Conservation (phyloP, 2,888 invertebrate genomes). For the Cheilosia urbana region DNA sequence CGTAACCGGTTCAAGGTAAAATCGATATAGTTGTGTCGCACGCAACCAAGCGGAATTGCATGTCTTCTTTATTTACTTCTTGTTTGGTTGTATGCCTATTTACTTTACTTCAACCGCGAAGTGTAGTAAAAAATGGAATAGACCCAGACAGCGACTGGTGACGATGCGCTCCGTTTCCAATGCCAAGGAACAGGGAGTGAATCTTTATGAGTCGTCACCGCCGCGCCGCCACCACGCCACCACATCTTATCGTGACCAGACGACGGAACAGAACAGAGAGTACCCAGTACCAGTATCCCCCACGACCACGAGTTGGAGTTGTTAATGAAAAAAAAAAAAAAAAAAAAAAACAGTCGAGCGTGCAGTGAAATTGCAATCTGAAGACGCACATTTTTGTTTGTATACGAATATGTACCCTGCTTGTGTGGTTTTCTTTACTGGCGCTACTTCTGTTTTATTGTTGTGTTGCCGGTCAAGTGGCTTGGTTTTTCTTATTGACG, state of each 20-base stretch:
- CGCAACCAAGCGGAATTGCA: constrained; percentile 31
- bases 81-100: constrained; percentile 11
- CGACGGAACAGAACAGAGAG: not conserved
- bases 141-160: constrained; percentile 17
- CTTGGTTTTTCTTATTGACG: constrained; percentile 27
- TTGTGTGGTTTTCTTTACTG: constrained; percentile 12
- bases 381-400: constrained; percentile 57
- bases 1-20: constrained; percentile 55
- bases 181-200: constrained; percentile 25
- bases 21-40: not conserved
- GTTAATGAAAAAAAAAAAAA: not conserved
- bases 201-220: not conserved
- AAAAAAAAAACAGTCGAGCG: constrained; percentile 48
- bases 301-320: constrained; percentile 28
- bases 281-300: no score
- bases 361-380: constrained; percentile 21
- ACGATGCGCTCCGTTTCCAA: constrained; percentile 37
- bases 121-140: not conserved
- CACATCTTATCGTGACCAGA: constrained; percentile 20
- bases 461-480: constrained; percentile 31
- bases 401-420: not conserved
- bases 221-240: not conserved
- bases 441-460: not conserved
- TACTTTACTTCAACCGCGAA: constrained; percentile 31
- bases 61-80: constrained; percentile 8